Conservation (phyloP, 2,888 invertebrate genomes). For the Drosophila mayaguana region DNA sequence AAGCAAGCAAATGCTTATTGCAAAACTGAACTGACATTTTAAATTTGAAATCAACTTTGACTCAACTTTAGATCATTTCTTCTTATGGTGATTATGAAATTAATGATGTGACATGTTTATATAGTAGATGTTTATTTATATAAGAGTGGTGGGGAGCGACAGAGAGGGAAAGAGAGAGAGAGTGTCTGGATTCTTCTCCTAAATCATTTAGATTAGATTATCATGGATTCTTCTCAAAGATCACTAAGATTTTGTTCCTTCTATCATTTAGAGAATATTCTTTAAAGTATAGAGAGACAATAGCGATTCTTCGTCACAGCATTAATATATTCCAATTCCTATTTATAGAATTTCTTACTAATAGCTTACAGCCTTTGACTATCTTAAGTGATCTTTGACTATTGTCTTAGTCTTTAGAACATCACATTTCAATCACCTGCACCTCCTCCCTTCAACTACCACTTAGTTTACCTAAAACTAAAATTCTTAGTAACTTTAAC, state of each 20-base stretch:
- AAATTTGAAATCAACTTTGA: constrained; percentile 10
- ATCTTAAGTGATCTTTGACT: constrained; percentile 4
- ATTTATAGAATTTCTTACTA: neutral
- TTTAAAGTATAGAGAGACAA: neutral
- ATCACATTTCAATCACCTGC: neutral
- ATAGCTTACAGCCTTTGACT: neutral
- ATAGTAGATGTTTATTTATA: too few relatives aligned
- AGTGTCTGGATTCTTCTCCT: neutral
- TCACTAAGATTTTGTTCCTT: too few relatives aligned
- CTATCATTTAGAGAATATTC: too few relatives aligned
- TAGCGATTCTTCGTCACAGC: neutral
- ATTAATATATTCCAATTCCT: neutral
- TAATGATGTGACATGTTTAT: neutral
- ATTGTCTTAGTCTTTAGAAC: neutral
- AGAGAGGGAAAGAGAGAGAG: too few relatives aligned
- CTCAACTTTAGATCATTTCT: neutral
- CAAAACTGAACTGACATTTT: neutral
- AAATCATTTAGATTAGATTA: neutral
- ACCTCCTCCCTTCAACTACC: neutral
- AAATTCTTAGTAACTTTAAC: constrained; percentile 1
- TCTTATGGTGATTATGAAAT: neutral
- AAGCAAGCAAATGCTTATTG: constrained; percentile 9
- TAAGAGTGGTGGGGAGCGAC: too few relatives aligned
- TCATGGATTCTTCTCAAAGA: too few relatives aligned
- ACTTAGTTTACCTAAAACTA: neutral